A percentile compares a stretch with the other conserved stretches of the same genome.
Evolutionary conservation across 2,888 invertebrate genomes (phyloP).

Genomic region (Cerceris ruficornis): DNA sequence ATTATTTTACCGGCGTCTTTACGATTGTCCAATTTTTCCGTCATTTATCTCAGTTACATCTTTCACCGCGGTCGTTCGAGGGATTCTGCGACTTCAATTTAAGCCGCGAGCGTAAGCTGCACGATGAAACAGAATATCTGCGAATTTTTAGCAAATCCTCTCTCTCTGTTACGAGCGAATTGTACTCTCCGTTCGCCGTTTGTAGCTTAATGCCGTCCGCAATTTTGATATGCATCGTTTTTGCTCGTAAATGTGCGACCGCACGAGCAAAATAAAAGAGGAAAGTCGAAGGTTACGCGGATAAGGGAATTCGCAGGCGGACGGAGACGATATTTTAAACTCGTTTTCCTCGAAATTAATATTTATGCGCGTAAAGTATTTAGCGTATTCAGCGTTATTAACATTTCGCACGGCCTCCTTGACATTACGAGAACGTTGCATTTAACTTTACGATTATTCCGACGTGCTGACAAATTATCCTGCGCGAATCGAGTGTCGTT

Average conservation of each 20-base stretch:
- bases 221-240: slow-evolving; percentile 2
- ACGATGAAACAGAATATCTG: background rate
- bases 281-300: background rate
- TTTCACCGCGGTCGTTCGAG: background rate
- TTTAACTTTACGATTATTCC: background rate
- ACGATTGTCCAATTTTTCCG: too few relatives aligned
- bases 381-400: slow-evolving; percentile 9
- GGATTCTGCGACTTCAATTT: background rate
- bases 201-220: slow-evolving; percentile 19
- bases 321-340: background rate
- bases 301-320: background rate
- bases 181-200: background rate
- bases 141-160: background rate
- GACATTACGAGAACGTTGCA: slow-evolving; percentile 23
- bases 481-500: background rate
- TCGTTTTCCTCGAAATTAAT: slow-evolving; percentile 8
- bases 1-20: too few relatives aligned
- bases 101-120: background rate
- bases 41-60: background rate
- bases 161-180: slow-evolving; percentile 11
- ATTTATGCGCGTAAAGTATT: slow-evolving; percentile 14
- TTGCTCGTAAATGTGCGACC: background rate
- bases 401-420: slow-evolving; percentile 19
- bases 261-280: background rate
- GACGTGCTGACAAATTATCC: background rate